Percentiles rank a stretch among this genome's conserved stretches.
These are phyloP conservation scores for Machimus atricapillus DNA, from an alignment of 2,888 invertebrate genomes.

Conservation along the genomic window DNA sequence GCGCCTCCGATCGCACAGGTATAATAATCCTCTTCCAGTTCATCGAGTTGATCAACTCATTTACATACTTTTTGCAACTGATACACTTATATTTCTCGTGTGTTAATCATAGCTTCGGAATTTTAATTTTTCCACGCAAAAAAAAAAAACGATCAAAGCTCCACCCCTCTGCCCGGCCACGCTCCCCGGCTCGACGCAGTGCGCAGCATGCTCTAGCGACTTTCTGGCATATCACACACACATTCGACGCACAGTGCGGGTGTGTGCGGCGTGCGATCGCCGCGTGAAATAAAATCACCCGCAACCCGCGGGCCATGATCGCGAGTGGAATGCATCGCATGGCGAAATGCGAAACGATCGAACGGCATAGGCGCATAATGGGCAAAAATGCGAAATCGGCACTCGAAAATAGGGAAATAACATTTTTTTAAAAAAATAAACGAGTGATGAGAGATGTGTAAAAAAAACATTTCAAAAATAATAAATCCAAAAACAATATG, in stretches of 20 bases:
- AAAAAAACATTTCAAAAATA: too few relatives aligned
- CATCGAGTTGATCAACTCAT: slow-evolving; percentile 27
- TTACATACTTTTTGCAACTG: slow-evolving; percentile 27
- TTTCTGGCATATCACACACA: not conserved
- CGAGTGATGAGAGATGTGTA: too few relatives aligned
- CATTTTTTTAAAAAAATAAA: too few relatives aligned
- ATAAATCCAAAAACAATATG: too few relatives aligned
- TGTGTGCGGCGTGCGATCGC: not conserved
- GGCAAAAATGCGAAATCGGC: too few relatives aligned
- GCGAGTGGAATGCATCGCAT: not conserved
- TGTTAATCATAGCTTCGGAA: slow-evolving; percentile 30
- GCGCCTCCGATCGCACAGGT: not conserved
- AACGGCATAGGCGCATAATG: not conserved
- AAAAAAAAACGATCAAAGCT: not conserved
- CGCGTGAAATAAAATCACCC: not conserved
- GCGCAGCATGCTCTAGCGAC: not conserved
- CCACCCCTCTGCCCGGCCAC: not conserved
- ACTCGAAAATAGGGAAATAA: too few relatives aligned
- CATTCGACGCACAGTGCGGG: not conserved
- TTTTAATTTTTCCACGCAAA: slow-evolving; percentile 13
- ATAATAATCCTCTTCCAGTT: slow-evolving; percentile 9
- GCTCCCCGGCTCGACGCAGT: not conserved
- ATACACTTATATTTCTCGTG: slow-evolving; percentile 29
- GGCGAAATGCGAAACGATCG: not conserved
- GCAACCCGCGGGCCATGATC: not conserved